phyloP scores from a whole-genome alignment of 2,888 invertebrate species.

The Himalopsyche japonica region DNA sequence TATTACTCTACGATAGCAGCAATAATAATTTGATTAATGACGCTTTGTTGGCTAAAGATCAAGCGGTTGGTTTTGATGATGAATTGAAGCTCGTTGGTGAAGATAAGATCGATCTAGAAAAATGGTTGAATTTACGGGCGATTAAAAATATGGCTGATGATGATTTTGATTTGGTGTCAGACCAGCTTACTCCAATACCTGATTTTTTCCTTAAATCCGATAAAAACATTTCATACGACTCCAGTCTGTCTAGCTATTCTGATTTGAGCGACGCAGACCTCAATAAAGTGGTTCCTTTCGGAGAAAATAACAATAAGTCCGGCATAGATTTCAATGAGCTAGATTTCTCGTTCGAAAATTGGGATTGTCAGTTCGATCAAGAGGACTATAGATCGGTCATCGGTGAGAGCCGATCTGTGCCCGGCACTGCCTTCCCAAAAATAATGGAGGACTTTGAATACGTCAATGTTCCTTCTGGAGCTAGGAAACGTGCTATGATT shows the following conservation, averaged over 20 bases:
- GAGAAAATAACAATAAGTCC: conserved; percentile 48
- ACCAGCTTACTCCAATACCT: neutral
- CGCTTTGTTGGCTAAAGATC: conserved; percentile 55
- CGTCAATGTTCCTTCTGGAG: neutral
- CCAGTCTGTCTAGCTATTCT: neutral
- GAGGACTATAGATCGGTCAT: neutral
- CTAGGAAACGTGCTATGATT: neutral
- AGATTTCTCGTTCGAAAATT: conserved; percentile 36
- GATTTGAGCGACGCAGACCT: neutral
- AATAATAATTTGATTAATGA: conserved; percentile 54
- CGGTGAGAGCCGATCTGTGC: neutral
- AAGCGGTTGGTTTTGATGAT: conserved; percentile 47
- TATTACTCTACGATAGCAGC: conserved; percentile 56
- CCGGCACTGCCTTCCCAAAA: neutral
- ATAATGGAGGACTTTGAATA: neutral
- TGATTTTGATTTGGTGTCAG: neutral
- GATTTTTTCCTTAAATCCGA: neutral
- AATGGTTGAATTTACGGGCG: conserved; percentile 30
- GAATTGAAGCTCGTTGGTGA: conserved; percentile 38
- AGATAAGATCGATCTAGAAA: conserved; percentile 38
- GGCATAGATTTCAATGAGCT: conserved; percentile 47
- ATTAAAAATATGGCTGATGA: conserved; percentile 11
- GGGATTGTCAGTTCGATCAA: conserved; percentile 20
- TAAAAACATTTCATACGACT: neutral
- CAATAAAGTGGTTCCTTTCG: neutral